Base-by-base conservation (phyloP, 92 coral and sea anemone genomes). In the Parazoanthus darwini region DNA sequence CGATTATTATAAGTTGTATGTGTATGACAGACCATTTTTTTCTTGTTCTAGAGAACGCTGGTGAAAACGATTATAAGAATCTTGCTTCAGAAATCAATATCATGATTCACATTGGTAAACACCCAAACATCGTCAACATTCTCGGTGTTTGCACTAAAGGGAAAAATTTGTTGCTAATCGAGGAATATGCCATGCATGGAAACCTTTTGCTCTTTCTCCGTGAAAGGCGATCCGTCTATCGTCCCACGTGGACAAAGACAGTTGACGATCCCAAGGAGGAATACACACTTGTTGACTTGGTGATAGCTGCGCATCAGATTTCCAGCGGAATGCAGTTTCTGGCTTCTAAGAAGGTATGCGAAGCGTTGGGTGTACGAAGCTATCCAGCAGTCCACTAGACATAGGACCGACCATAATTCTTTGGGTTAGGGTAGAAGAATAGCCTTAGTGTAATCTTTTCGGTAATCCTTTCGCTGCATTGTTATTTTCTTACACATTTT, bases 81-180 rank as follows among this genome's bases (percentile, higher is more conserved):
- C 86, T 95, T 74, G 96, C 95, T 42, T 89, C 98, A 16, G 98
- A 95, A 77, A 89, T 95, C 68, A 94, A 91, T 74, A 86, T 92
- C 44, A 92, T 94, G 71, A 94, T 95, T 48, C 93, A 91, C 44
- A 85, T 94, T 90, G 98, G 96, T 83, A 93, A 88, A 68, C 96
- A 96, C 54, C 90, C 90, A 82, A 96, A 96, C 89, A 96, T 96
- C 43, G 91, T 96, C 79, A 96, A 96, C 79, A 90, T 96, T 72
- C 94, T 94, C 43, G 98, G 98, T 43, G 96, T 95, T 38, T 96
- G 98, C 77, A 94, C 97, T 25, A 91, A 87, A 9, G 97, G 97
- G 8, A 90, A 92, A 63, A 82, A 93, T 13, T 91, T 92, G 72
- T 88, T 94, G 91, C 88, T 96, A 22, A 92, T 96, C 70, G 89